Evolutionary conservation across 2,888 invertebrate genomes (phyloP).

Genomic region (Trachelus stipa): DNA sequence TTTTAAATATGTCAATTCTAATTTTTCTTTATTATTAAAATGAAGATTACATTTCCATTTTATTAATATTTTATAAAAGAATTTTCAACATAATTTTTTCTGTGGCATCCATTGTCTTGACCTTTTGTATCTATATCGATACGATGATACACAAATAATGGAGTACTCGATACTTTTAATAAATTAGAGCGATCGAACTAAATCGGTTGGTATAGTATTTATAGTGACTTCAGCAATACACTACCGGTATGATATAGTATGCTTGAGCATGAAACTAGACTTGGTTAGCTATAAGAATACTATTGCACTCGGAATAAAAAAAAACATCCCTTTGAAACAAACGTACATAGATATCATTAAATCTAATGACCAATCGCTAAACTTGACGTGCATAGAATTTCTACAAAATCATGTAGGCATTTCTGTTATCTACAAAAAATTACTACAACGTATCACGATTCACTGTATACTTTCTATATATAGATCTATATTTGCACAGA

Average conservation of each 20-base stretch:
- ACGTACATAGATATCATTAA: neutral
- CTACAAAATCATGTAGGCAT: neutral
- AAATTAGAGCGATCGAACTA: neutral
- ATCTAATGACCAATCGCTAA: neutral
- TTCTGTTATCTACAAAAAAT: neutral
- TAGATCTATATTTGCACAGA: neutral
- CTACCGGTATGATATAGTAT: neutral
- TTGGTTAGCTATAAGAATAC: neutral
- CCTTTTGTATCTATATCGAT: no score
- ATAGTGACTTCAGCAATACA: neutral
- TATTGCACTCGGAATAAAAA: neutral
- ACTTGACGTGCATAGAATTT: neutral
- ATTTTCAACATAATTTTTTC: no score
- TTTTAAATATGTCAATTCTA: no score
- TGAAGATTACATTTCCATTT: neutral
- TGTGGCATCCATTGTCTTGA: no score
- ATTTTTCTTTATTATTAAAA: neutral
- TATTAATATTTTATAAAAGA: no score
- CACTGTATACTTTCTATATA: neutral
- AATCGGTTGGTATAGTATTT: neutral
- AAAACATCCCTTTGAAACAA: neutral
- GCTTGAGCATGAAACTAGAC: neutral
- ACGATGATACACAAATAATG: neutral
- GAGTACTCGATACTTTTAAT: neutral
- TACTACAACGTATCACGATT: neutral